Evolutionary conservation across 2,888 invertebrate genomes (phyloP).

Genomic region (Xestoiulus laeticollis): DNA sequence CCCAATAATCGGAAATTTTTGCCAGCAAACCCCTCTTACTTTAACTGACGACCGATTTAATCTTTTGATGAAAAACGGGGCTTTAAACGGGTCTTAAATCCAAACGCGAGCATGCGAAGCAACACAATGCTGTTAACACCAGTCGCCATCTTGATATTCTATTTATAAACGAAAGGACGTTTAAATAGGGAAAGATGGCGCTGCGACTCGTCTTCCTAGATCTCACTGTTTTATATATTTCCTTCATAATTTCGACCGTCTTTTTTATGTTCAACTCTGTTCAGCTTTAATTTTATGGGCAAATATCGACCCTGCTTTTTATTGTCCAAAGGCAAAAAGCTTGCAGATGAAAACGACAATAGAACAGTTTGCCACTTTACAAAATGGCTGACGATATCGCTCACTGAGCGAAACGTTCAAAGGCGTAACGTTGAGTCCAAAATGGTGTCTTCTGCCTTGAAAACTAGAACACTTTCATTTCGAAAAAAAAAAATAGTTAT

Average conservation of each 20-base stretch:
- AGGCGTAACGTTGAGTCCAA: neutral
- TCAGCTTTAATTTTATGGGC: neutral
- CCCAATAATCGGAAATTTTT: neutral
- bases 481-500: neutral
- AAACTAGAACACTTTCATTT: neutral
- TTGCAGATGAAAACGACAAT: neutral
- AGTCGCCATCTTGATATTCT: neutral
- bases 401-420: neutral
- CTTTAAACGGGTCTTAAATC: neutral
- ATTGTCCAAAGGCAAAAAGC: neutral
- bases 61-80: neutral
- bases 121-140: neutral
- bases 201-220: neutral
- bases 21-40: neutral
- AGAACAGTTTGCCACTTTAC: neutral
- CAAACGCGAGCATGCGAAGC: neutral
- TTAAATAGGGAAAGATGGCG: neutral
- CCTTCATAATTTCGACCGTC: neutral
- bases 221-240: neutral
- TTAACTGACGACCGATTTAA: neutral
- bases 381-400: neutral
- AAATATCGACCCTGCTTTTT: neutral
- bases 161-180: neutral
- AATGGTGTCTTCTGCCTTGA: neutral
- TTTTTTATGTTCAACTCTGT: neutral